Evolutionary conservation across 2,888 invertebrate species (phyloP), one percentile per base, ranked within the genome.

Genomic region (Theodoxus fluviatilis): DNA sequence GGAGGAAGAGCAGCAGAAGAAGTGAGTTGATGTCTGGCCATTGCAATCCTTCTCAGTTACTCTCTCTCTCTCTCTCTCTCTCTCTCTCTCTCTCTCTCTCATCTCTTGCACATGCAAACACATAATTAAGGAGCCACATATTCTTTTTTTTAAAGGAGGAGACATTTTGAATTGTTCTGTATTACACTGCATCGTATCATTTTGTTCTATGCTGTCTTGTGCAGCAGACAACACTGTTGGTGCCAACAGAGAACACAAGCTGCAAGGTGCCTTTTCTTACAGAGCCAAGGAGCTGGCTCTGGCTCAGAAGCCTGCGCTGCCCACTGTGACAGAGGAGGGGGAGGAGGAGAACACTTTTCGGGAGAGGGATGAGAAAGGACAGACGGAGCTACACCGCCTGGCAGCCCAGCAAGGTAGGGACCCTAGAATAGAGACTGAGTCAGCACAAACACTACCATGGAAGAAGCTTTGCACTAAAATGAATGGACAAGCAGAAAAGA

Each of bases 301-400:
- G 15, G 74, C 79, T 15, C 80, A 80, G 72, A 76, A 76, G 65
- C 82, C 82, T 0, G 78, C 77, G 40, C 76, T 82, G 49, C 80
- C 80, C 35, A 82, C 82, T 2, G 80, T 82, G 31, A 80, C 72
- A 65, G 82, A 81, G 70, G 81, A 79, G 52, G 72, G 75, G 33
- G 77, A 68, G 28, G 79, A 80, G 33, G 74, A 76, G 18, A 69
- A 71, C 31, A 75, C 73, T 37, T 75, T 76, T 68, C 78, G 78
- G 65, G 74, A 76, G 67, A 79, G 80, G 71, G 79, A 82, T 65
- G 77, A 71, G 47, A 72, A 73, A 22, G 81, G 81, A 40, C 80
- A 80, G 73, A 81, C 80, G 31, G 80, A 81, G 65, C 77, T 82
- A 1, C 83, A 82, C 66, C 76, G 75, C 70, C 76, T 81, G 28